These are phyloP conservation scores for Arbacia lixula DNA, from an alignment of 53 echinoderm and acorn worm genomes.

Conservation along the genomic window DNA sequence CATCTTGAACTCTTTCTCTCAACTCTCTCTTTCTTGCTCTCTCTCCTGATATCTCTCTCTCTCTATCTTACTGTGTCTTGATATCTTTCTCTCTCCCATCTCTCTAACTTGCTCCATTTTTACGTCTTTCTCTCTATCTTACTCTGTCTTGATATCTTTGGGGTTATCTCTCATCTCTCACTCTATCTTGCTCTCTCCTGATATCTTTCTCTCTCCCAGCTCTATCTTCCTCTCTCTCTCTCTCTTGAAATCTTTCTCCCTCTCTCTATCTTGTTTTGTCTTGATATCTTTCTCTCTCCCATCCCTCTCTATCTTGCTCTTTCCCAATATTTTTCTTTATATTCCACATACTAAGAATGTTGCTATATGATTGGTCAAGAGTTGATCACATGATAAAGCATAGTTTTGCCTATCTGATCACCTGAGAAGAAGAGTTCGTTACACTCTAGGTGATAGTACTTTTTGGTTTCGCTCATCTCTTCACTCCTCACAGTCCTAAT, in stretches of 20 bases:
- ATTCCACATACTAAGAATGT: too few relatives aligned
- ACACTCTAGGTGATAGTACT: too few relatives aligned
- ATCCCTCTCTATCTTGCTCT: background rate
- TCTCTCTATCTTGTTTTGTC: background rate
- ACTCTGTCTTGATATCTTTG: background rate
- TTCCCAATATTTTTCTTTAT: too few relatives aligned
- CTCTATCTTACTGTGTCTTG: background rate
- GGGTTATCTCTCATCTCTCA: background rate
- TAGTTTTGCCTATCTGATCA: too few relatives aligned
- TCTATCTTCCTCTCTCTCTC: background rate
- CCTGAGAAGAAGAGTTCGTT: too few relatives aligned
- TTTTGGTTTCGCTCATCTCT: too few relatives aligned
- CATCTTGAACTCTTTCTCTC: too few relatives aligned
- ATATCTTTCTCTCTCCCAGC: background rate
- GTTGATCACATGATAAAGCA: too few relatives aligned
- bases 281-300: background rate
- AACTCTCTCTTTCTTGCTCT: background rate
- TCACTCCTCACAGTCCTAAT: too few relatives aligned
- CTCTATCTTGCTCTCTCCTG: background rate
- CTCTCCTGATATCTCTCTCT: slow-evolving; percentile 35
- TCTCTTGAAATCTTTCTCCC: background rate
- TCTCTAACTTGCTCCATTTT: background rate
- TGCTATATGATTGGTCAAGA: too few relatives aligned
- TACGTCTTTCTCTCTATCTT: slow-evolving; percentile 15
- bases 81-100: background rate